phyloP scores from a whole-genome alignment of 2,888 invertebrate species.

The Andrena flavipes region DNA sequence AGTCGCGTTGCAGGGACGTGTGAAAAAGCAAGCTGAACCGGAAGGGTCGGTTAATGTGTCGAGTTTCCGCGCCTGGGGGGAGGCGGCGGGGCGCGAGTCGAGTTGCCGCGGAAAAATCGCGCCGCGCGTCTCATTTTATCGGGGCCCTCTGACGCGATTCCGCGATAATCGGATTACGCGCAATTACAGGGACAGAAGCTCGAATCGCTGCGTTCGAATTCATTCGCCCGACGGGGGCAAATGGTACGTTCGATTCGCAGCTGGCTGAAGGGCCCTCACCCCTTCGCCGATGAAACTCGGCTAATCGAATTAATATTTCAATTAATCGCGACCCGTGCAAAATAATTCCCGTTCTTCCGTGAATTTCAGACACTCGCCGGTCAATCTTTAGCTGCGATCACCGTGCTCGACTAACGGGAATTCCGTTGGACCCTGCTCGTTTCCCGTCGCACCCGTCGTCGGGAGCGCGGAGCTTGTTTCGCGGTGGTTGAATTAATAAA shows the following conservation, averaged over 20 bases:
- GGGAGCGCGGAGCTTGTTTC: too few relatives aligned
- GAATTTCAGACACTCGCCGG: background rate
- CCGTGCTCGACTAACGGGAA: too few relatives aligned
- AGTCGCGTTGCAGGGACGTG: background rate
- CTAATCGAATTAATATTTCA: conserved; percentile 2
- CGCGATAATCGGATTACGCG: conserved; percentile 40
- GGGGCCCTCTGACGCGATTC: conserved; percentile 11
- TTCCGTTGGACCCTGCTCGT: too few relatives aligned
- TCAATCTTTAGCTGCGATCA: background rate
- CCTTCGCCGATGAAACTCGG: background rate
- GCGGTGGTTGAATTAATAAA: conserved; percentile 17
- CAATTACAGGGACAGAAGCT: conserved; percentile 22
- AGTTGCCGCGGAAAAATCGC: conserved; percentile 18
- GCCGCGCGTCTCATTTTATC: conserved; percentile 14
- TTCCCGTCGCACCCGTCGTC: too few relatives aligned
- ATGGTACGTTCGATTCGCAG: conserved; percentile 14
- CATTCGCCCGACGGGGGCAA: background rate
- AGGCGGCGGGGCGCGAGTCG: background rate
- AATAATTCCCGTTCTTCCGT: background rate
- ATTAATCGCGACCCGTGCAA: conserved; percentile 11
- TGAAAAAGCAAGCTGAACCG: conserved; percentile 21
- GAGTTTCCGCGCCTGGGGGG: background rate
- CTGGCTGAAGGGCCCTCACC: background rate
- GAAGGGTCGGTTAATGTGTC: conserved; percentile 20
- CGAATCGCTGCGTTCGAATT: conserved; percentile 18